These are phyloP conservation scores for Xenus cinereus DNA, from an alignment of 2,113 vertebrate species.

Conservation along the genomic window DNA sequence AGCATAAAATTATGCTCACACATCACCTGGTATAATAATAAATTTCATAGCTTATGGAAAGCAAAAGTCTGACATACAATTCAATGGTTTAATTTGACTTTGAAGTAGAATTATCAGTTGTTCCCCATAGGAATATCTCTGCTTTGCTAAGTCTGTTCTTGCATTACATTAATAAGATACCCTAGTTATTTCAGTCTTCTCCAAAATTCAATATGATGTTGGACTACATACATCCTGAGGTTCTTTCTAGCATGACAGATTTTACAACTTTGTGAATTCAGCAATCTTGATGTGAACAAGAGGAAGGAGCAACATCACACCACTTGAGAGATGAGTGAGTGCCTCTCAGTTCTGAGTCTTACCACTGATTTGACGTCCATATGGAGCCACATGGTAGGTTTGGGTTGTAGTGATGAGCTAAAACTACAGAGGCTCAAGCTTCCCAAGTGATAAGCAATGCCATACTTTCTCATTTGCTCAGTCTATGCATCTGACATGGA, in stretches of 20 bases:
- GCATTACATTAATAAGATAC: neutral
- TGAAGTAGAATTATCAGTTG: neutral
- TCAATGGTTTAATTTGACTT: neutral
- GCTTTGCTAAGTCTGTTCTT: neutral
- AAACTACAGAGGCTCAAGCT: neutral
- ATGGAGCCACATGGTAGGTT: neutral
- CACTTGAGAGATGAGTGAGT: neutral
- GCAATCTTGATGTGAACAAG: neutral
- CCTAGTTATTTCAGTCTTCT: neutral
- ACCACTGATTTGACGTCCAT: neutral
- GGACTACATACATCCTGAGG: neutral
- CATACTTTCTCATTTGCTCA: neutral
- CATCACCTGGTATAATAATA: neutral
- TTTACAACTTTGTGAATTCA: neutral
- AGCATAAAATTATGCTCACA: neutral
- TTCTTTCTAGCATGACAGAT: neutral
- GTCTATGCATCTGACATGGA: neutral
- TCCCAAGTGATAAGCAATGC: neutral
- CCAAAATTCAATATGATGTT: neutral
- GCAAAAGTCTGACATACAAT: neutral
- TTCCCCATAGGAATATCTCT: neutral
- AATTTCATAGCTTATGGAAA: neutral
- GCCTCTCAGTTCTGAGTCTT: neutral
- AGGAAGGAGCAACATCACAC: neutral
- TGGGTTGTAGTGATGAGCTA: neutral